Percentiles rank a stretch among this genome's conserved stretches.
These are phyloP conservation scores for Calcarius lapponicus DNA, from an alignment of 2,797 vertebrate genomes.

Conservation along the genomic window DNA sequence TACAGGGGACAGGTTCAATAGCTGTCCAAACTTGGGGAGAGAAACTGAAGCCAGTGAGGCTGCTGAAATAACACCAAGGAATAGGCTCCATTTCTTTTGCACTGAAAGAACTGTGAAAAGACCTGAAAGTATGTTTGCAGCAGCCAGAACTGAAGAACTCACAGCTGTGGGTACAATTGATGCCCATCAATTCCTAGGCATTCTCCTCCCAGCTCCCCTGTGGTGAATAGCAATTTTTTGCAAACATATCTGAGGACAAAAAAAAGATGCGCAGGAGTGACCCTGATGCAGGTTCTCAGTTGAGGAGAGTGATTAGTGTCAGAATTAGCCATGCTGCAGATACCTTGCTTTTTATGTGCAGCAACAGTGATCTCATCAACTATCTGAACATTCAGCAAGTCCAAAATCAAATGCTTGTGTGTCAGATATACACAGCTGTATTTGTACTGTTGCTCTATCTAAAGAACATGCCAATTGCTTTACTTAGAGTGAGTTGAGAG, in stretches of 20 bases:
- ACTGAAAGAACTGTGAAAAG: constrained; percentile 53
- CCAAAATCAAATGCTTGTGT: constrained; percentile 64
- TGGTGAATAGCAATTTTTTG: constrained; percentile 43
- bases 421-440: constrained; percentile 72
- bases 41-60: not conserved
- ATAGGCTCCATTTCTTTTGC: constrained; percentile 13
- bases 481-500: constrained; percentile 61
- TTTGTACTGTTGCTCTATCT: constrained; percentile 70
- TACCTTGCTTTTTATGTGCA: constrained; percentile 48
- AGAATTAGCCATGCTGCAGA: constrained; percentile 7
- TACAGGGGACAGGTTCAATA: not conserved
- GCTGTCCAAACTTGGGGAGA: not conserved
- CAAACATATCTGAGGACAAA: not conserved
- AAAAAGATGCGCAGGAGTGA: not conserved
- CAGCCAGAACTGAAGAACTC: constrained; percentile 65
- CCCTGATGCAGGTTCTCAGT: not conserved
- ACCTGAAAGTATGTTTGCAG: constrained; percentile 26
- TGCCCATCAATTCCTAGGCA: constrained; percentile 32
- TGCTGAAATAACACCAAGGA: constrained; percentile 22
- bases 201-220: constrained; percentile 3
- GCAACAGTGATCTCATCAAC: constrained; percentile 57
- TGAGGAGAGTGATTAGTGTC: not conserved
- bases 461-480: constrained; percentile 68
- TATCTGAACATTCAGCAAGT: constrained; percentile 68
- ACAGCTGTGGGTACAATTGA: constrained; percentile 59